phyloP scores from a whole-genome alignment of 2,888 invertebrate species.

The Lobophora halterata region DNA sequence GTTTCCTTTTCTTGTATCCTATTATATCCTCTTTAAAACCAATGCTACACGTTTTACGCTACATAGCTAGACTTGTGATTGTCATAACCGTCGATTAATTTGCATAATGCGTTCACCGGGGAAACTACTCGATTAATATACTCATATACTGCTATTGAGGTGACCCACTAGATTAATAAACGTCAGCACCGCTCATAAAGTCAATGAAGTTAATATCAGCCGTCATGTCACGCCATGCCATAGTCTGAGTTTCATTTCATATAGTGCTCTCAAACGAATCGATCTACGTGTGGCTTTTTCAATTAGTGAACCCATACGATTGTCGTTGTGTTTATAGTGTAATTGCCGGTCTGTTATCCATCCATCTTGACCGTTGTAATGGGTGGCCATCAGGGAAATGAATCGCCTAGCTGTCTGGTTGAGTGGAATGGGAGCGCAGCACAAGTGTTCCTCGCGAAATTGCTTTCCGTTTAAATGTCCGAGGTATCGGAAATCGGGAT shows the following conservation, averaged over 20 bases:
- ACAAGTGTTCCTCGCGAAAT: slow-evolving; percentile 63
- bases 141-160: slow-evolving; percentile 51
- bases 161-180: slow-evolving; percentile 70
- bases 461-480: slow-evolving; percentile 64
- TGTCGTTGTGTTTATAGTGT: slow-evolving; percentile 76
- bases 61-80: slow-evolving; percentile 31
- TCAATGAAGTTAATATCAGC: slow-evolving; percentile 74
- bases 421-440: slow-evolving; percentile 55
- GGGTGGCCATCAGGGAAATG: slow-evolving; percentile 76
- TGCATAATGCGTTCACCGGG: slow-evolving; percentile 41
- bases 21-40: too few relatives aligned
- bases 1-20: too few relatives aligned
- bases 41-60: slow-evolving; percentile 26
- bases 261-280: slow-evolving; percentile 74
- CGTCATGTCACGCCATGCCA: slow-evolving; percentile 61
- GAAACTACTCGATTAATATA: slow-evolving; percentile 55
- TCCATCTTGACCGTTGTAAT: slow-evolving; percentile 77
- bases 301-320: slow-evolving; percentile 78
- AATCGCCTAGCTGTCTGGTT: slow-evolving; percentile 61
- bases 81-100: slow-evolving; percentile 37
- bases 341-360: slow-evolving; percentile 77
- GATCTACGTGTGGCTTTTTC: slow-evolving; percentile 70
- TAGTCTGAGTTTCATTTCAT: slow-evolving; percentile 70
- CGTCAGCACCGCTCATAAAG: slow-evolving; percentile 66
- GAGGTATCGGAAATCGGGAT: slow-evolving; percentile 58